Base-by-base conservation (phyloP, 2,888 invertebrate species). In the Bombylius major region DNA sequence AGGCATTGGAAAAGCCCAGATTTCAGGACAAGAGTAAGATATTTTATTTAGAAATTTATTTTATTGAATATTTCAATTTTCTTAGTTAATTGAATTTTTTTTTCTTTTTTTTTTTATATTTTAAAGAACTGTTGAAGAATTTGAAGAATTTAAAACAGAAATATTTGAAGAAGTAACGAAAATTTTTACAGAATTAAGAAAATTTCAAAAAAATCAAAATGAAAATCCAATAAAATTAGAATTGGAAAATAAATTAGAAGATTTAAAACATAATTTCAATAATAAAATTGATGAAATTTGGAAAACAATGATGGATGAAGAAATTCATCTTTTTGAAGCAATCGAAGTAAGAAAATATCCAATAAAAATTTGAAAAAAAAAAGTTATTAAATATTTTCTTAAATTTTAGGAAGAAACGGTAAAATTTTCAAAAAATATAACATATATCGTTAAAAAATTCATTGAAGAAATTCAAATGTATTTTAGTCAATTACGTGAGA, bases 381-480 rank as follows among this genome's bases (percentile, higher is more conserved):
- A n/a, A n/a, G n/a, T n/a, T n/a, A 13, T 32, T n/a, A 49, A 14
- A 54, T 71, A 5, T 65, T 12, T n/a, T 58, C n/a, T 53, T 55
- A 55, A 51, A 46, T 45, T 44, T 14, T 62, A 88, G 87, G 88
- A 89, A 63, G 78, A 84, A 0, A 82, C 82, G 23, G 78, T 82
- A 13, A 82, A 82, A 62, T 91, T 91, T 70, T 83, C 87, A 58
- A 80, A 83, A 51, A 84, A 84, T 61, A 78, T 93, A 64, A 81
- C 82, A 4, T 88, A 90, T 61, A 82, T 84, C 77, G 76, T 87
- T 51, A 80, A 80, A 46, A 77, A 77, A 58, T 82, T 87, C 61
- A 71, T 84, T 55, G 86, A 87, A 69, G 72, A 72, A 44, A 79
- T 81, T 6, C 80, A 81, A 49, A 73, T 73, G 32, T 75, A n/a